Percentiles rank a stretch among this genome's conserved stretches.
Conservation (phyloP, 2,113 vertebrate genomes). For the Pyrgilauda ruficollis region DNA sequence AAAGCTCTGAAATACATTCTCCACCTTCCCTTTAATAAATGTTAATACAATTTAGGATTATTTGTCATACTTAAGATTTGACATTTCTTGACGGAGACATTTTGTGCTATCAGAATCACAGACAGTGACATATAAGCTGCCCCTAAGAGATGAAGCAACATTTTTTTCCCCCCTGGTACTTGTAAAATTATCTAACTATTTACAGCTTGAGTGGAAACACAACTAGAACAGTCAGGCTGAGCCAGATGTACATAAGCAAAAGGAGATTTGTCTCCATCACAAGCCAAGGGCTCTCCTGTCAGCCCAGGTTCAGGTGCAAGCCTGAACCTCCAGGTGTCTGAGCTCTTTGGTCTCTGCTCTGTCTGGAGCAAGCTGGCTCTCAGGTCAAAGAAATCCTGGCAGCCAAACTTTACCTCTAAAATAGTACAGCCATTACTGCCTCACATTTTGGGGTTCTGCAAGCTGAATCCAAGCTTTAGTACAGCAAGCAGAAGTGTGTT, state of each 20-base stretch:
- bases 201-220: background rate
- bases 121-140: background rate
- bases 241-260: background rate
- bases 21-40: constrained; percentile 34
- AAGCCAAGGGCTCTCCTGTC: background rate
- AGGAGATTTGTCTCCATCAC: background rate
- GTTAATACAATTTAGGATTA: constrained; percentile 23
- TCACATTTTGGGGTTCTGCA: background rate
- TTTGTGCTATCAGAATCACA: background rate
- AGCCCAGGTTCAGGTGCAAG: background rate
- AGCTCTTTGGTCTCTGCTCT: background rate
- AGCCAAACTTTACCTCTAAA: background rate
- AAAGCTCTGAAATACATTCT: background rate
- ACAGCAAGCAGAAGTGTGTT: background rate
- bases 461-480: background rate
- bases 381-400: background rate
- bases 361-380: background rate
- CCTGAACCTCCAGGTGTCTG: background rate
- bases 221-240: background rate
- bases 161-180: background rate
- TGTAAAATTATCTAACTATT: background rate
- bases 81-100: constrained; percentile 3
- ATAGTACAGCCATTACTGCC: background rate
- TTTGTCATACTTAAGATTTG: background rate
- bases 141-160: background rate